Conservation (phyloP, 2,888 invertebrate species). For the Incurvaria masculella region DNA sequence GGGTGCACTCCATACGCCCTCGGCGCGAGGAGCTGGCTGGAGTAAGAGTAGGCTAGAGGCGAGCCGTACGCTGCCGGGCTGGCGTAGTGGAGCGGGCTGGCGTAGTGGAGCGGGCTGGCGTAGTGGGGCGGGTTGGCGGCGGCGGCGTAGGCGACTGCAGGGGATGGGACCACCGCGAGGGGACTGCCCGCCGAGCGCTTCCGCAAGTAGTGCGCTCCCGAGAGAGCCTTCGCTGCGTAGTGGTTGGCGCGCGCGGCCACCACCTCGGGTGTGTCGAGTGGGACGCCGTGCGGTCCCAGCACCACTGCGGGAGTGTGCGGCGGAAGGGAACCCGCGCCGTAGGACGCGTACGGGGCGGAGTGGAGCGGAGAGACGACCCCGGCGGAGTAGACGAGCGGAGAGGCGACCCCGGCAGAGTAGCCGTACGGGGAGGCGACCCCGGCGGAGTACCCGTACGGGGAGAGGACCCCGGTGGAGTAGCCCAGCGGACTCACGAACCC, state of each 20-base stretch:
- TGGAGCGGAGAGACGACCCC: conserved; percentile 24
- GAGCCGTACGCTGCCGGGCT: conserved; percentile 21
- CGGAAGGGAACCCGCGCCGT: conserved; percentile 27
- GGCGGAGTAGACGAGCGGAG: conserved; percentile 18
- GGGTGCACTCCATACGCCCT: conserved; percentile 36
- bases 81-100: conserved; percentile 19
- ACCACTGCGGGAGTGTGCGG: conserved; percentile 44
- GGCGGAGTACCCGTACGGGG: no score
- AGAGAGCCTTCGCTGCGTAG: conserved; percentile 43
- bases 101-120: conserved; percentile 10
- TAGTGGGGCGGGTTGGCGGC: conserved; percentile 21
- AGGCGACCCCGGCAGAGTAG: conserved; percentile 28
- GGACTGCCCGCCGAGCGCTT: conserved; percentile 25
- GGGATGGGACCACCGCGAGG: conserved; percentile 19
- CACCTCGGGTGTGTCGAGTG: conserved; percentile 48
- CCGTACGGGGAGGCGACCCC: conserved; percentile 26
- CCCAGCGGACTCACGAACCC: conserved; percentile 27
- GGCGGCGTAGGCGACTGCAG: conserved; percentile 23
- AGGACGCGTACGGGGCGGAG: conserved; percentile 20
- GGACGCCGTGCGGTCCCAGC: conserved; percentile 43
- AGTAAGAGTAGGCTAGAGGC: conserved; percentile 22
- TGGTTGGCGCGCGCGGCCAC: conserved; percentile 46
- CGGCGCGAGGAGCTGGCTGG: conserved; percentile 27
- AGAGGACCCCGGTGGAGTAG: conserved; percentile 23
- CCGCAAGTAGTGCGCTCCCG: conserved; percentile 36